A percentile compares a stretch with the other conserved stretches of the same genome.
These are phyloP conservation scores for Frankliniella intonsa DNA, from an alignment of 2,888 invertebrate genomes.

Conservation along the genomic window DNA sequence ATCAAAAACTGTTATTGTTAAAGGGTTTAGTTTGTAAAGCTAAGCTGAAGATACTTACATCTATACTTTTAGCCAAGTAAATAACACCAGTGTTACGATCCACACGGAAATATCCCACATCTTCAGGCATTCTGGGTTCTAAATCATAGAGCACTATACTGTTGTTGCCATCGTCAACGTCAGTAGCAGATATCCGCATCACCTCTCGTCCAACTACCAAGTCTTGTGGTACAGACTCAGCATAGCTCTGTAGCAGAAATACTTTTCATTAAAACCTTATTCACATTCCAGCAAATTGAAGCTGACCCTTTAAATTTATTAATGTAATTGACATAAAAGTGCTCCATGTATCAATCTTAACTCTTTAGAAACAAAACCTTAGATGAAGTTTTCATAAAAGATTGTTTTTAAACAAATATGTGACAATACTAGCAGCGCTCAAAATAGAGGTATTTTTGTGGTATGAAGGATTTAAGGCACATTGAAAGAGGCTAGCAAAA, in stretches of 20 bases:
- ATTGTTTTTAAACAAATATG: neutral
- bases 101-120: conserved; percentile 70
- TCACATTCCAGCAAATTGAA: neutral
- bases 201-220: conserved; percentile 66
- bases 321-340: neutral
- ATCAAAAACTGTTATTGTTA: too few relatives aligned
- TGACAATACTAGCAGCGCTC: neutral
- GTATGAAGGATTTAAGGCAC: too few relatives aligned
- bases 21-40: neutral
- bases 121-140: conserved; percentile 48
- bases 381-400: neutral
- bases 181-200: conserved; percentile 87
- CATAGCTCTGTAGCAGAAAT: conserved; percentile 53
- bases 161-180: conserved; percentile 88
- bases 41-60: conserved; percentile 51
- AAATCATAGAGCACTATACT: conserved; percentile 71
- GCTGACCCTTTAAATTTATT: neutral
- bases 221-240: conserved; percentile 79
- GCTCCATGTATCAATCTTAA: neutral
- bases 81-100: conserved; percentile 80
- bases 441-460: too few relatives aligned
- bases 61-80: conserved; percentile 61
- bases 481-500: too few relatives aligned
- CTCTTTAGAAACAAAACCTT: neutral
- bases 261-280: too few relatives aligned